A percentile compares a stretch with the other conserved stretches of the same genome.
Evolutionary conservation across 2,888 invertebrate species (phyloP).

Genomic region (Ornithoptera alexandrae): DNA sequence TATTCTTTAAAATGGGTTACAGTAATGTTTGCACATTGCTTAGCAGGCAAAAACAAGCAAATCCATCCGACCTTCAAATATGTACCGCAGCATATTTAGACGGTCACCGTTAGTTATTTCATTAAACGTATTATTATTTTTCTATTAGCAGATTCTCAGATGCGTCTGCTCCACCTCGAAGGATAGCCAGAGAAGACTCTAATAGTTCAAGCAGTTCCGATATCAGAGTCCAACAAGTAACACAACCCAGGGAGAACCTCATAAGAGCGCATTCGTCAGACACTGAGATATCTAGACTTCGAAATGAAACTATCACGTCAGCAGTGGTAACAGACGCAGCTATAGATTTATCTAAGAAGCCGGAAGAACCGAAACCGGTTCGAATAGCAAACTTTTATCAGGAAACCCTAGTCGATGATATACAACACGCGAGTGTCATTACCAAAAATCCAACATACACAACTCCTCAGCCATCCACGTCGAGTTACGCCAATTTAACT

Average conservation of each 20-base stretch:
- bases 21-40: no score
- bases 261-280: constrained; percentile 48
- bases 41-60: no score
- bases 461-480: constrained; percentile 68
- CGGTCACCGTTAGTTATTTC: no score
- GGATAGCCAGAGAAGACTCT: constrained; percentile 63
- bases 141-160: constrained; percentile 56
- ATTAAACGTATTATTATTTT: background rate
- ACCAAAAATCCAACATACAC: constrained; percentile 64
- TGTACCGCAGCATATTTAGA: no score
- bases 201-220: constrained; percentile 64
- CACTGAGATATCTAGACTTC: constrained; percentile 44
- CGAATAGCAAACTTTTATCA: constrained; percentile 70
- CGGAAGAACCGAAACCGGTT: constrained; percentile 44
- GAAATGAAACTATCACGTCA: constrained; percentile 50
- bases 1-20: no score
- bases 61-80: no score
- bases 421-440: constrained; percentile 62
- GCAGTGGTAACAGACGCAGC: constrained; percentile 47
- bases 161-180: constrained; percentile 49
- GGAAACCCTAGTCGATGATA: constrained; percentile 61
- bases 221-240: constrained; percentile 39
- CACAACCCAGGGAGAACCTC: constrained; percentile 43
- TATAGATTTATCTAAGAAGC: constrained; percentile 55
- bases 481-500: constrained; percentile 50